Evolutionary conservation across 1,140 invertebrate species (phyloP), one percentile per base, ranked within the genome.

Genomic region (Hyles vespertilio): DNA sequence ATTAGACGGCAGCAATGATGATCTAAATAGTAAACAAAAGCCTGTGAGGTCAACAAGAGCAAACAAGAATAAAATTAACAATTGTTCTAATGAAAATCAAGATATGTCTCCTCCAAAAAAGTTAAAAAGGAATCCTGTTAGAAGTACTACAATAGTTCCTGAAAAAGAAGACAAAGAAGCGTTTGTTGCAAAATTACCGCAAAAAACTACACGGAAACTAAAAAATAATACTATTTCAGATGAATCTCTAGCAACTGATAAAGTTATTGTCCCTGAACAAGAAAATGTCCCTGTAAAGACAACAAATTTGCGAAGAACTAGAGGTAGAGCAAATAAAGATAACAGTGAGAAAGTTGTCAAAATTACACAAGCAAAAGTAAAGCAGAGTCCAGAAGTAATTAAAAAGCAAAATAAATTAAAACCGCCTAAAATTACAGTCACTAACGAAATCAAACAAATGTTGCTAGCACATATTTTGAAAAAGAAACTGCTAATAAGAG

Each of bases 101-200:
- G 76, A 74, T 63, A 71, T 81, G 8, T 85, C 80, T 33, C 81
- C 82, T 58, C 77, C 83, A 32, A 87, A 87, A 79, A 74, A 70
- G 58, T 22, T 55, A 40, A 58, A 72, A 52, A 71, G 69, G 65
- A 59, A 65, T 34, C n/a, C 47, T 32, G 45, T 5, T 54, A 44
- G 12, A n/a, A 22, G 22, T 22, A 9, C 44, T 46, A 46, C 44
- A 46, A n/a, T n/a, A 5, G 47, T n/a, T 48, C 6, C 6, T 5
- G 10, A 12, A n/a, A 11, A 11, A 12, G 47, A 48, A 10, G 11
- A 10, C 2, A 48, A 10, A 5, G n/a, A 48, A 5, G 6, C 3
- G 9, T 6, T 11, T 48, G 47, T 2, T 12, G 22, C 11, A 2
- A 48, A 48, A 22, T 12, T 6, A 48, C 10, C 47, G 9, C 8